Conservation (phyloP, 2,888 invertebrate species). For the Orthonychiurus folsomi region DNA sequence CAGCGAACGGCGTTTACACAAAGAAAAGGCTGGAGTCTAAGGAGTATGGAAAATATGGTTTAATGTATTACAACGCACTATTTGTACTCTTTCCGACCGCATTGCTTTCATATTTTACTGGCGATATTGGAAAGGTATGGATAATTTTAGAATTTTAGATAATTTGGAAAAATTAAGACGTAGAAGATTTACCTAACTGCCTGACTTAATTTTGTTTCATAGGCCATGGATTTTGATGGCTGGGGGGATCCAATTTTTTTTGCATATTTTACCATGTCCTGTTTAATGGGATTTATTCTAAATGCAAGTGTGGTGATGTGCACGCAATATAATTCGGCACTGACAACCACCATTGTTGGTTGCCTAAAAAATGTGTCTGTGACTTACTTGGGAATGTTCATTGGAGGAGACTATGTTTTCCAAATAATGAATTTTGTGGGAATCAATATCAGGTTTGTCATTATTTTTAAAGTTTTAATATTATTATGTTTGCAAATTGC, state of each 20-base stretch:
- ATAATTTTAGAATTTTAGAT: neutral
- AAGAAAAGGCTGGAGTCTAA: constrained; percentile 93
- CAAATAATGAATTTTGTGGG: constrained; percentile 90
- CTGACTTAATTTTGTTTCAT: constrained; percentile 20
- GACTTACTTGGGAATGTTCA: constrained; percentile 95
- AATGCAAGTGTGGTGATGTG: constrained; percentile 92
- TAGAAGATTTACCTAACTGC: too few species aligned
- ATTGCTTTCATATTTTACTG: constrained; percentile 62
- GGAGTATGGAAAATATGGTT: constrained; percentile 82
- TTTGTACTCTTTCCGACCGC: constrained; percentile 75
- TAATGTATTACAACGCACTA: constrained; percentile 84
- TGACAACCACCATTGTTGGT: constrained; percentile 96
- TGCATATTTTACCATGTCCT: constrained; percentile 73
- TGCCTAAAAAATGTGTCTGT: constrained; percentile 95
- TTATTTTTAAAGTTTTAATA: neutral
- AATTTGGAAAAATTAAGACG: neutral
- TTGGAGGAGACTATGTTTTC: constrained; percentile 96
- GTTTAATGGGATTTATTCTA: constrained; percentile 91
- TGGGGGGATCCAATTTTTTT: constrained; percentile 73
- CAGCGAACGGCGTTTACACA: constrained; percentile 93
- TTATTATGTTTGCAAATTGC: neutral
- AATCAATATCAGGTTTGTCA: constrained; percentile 65
- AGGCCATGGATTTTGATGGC: constrained; percentile 55
- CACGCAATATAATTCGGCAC: constrained; percentile 92
- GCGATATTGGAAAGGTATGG: constrained; percentile 56